Evolutionary conservation across 2,113 vertebrate genomes (phyloP), one percentile per base, ranked within the genome.

Genomic region (Anolis sagrei): DNA sequence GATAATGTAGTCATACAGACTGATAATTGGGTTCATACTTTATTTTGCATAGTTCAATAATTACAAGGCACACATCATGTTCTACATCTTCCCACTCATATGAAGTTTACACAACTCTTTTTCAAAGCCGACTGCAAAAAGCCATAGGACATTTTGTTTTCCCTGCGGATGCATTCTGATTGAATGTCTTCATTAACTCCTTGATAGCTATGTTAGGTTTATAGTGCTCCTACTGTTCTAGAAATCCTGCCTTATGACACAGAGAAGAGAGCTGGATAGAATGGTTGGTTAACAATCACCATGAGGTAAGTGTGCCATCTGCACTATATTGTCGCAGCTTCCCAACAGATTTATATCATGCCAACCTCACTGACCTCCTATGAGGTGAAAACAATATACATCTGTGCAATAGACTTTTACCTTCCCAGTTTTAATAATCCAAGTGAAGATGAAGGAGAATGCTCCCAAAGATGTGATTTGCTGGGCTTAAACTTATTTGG

Each of bases 141-240:
- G 5, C 34, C 34, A 86, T 72, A 69, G 83, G 84, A 32, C 49
- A 74, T 81, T 78, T 7, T 27, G 19, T 49, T 49, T 80, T 89
- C 81, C 36, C 25, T 84, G 83, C 54, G 48, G 82, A 34, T 72
- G 49, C 76, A 1, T 79, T 84, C 83, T 82, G 90, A 93, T 62
- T 9, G 58, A 6, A 18, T 79, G 21, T 3, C 6, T 81, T 66
- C 4, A 19, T 84, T 90, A 48, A 76, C 62, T 25, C 83, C 70
- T 39, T 89, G 34, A 64, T 64, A 66, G 11, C 69, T 83, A 72
- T 32, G 13, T 87, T 61, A 36, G 21, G 29, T 13, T 82, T 69
- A 29, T 23, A 58, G 54, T 19, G 16, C 44, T 81, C 1, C 11
- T 89, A n/a, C 66, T 88, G 1, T 2, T n/a, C 6, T 62, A 73